Conservation (phyloP, 2,113 vertebrate genomes). For the Triplophysa rosa region DNA sequence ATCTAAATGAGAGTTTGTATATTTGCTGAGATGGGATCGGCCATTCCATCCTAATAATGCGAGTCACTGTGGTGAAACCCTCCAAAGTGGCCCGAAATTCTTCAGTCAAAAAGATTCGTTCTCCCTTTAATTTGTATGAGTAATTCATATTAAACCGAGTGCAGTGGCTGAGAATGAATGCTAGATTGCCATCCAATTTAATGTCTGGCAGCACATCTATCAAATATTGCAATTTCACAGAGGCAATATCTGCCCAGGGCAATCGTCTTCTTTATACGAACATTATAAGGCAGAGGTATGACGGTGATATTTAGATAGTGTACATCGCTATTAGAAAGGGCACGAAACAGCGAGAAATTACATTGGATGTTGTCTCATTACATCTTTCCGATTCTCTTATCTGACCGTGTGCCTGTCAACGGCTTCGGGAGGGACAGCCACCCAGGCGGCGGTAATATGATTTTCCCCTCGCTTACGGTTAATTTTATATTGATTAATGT, state of each 20-base stretch:
- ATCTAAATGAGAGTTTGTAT: slow-evolving; percentile 23
- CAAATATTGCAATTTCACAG: slow-evolving; percentile 19
- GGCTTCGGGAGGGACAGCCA: slow-evolving; percentile 12
- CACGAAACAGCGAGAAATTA: slow-evolving; percentile 11
- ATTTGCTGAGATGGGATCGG: slow-evolving; percentile 7
- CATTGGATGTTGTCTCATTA: slow-evolving; percentile 17
- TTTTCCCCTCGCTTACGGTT: slow-evolving; percentile 6
- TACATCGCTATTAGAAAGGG: slow-evolving; percentile 12
- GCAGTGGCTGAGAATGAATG: slow-evolving; percentile 11
- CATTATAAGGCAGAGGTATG: slow-evolving; percentile 3
- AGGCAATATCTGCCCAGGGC: slow-evolving; percentile 28
- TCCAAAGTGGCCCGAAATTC: slow-evolving; percentile 1
- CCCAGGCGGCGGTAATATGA: slow-evolving; percentile 16
- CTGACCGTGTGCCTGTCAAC: slow-evolving; percentile 22
- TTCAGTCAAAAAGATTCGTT: slow-evolving; percentile 19
- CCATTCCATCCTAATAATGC: slow-evolving; percentile 39
- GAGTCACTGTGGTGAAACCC: slow-evolving; percentile 22
- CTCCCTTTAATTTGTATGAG: slow-evolving; percentile 33
- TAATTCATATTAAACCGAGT: slow-evolving; percentile 41
- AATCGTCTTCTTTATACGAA: slow-evolving; percentile 17
- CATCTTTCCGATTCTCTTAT: neutral
- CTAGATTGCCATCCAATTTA: slow-evolving; percentile 32
- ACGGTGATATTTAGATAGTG: slow-evolving; percentile 1
- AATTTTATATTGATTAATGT: slow-evolving; percentile 38
- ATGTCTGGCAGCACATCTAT: slow-evolving; percentile 33